Percentiles rank a stretch among this genome's conserved stretches.
Conservation (phyloP, 2,113 vertebrate species). For the Agapornis roseicollis region DNA sequence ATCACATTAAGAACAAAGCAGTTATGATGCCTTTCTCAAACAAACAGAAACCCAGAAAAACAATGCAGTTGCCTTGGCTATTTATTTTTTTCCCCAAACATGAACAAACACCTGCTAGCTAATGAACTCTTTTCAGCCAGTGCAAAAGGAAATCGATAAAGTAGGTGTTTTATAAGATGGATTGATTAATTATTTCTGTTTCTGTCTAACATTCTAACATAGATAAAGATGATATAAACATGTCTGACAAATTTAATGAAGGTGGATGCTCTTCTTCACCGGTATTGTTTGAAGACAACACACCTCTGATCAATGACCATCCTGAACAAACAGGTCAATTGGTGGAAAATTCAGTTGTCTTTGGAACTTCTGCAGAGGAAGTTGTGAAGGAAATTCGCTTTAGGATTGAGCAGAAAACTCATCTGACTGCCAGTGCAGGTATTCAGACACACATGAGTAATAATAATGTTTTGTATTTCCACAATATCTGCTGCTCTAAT, state of each 20-base stretch:
- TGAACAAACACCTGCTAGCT: background rate
- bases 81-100: background rate
- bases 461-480: background rate
- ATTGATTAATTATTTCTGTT: background rate
- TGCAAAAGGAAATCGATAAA: background rate
- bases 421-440: slow-evolving; percentile 95
- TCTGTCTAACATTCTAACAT: slow-evolving; percentile 45
- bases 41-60: background rate
- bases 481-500: background rate
- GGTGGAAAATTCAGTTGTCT: slow-evolving; percentile 71
- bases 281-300: slow-evolving; percentile 86
- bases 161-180: background rate
- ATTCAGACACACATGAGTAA: background rate
- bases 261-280: slow-evolving; percentile 74
- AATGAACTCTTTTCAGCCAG: background rate
- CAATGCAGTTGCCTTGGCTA: background rate
- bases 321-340: slow-evolving; percentile 10
- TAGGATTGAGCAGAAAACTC: slow-evolving; percentile 92
- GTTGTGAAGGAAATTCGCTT: slow-evolving; percentile 96
- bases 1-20: background rate
- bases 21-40: background rate
- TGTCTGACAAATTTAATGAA: background rate
- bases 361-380: slow-evolving; percentile 90
- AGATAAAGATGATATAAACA: slow-evolving; percentile 17
- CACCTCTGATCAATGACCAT: slow-evolving; percentile 18